A percentile compares a stretch with the other conserved stretches of the same genome.
phyloP scores from a whole-genome alignment of 2,888 invertebrate genomes.

The Sinopyrophorus schimmeli region DNA sequence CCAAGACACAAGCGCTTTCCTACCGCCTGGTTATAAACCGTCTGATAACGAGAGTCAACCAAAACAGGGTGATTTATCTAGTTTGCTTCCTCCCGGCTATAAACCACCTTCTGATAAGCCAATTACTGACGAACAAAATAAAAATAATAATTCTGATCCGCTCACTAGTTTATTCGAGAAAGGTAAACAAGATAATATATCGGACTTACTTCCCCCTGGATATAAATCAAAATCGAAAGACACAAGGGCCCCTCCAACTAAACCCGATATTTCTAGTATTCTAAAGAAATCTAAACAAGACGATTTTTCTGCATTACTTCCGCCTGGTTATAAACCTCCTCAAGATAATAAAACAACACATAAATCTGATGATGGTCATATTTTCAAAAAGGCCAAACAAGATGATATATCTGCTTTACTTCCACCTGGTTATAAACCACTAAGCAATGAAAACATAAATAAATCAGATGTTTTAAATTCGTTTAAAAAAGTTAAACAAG shows the following conservation, averaged over 20 bases:
- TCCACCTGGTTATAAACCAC: conserved; percentile 54
- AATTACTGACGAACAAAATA: conserved; percentile 28
- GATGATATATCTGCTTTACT: conserved; percentile 52
- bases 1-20: conserved; percentile 59
- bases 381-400: conserved; percentile 51
- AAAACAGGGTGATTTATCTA: conserved; percentile 56
- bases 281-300: conserved; percentile 59
- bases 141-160: conserved; percentile 27
- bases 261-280: conserved; percentile 50
- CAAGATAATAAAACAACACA: conserved; percentile 37
- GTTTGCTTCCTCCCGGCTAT: conserved; percentile 54
- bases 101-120: conserved; percentile 51
- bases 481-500: conserved; percentile 58
- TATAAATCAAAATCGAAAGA: conserved; percentile 45
- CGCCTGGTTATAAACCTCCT: conserved; percentile 64
- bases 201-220: conserved; percentile 55
- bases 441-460: conserved; percentile 32
- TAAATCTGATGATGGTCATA: conserved; percentile 34
- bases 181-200: conserved; percentile 51
- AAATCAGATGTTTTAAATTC: conserved; percentile 50
- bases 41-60: neutral
- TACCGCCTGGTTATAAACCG: conserved; percentile 58
- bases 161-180: conserved; percentile 43
- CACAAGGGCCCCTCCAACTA: too few species aligned
- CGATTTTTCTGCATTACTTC: conserved; percentile 65